Evolutionary conservation across 2,888 invertebrate genomes (phyloP).

Genomic region (Eueremaeus valkanovi): DNA sequence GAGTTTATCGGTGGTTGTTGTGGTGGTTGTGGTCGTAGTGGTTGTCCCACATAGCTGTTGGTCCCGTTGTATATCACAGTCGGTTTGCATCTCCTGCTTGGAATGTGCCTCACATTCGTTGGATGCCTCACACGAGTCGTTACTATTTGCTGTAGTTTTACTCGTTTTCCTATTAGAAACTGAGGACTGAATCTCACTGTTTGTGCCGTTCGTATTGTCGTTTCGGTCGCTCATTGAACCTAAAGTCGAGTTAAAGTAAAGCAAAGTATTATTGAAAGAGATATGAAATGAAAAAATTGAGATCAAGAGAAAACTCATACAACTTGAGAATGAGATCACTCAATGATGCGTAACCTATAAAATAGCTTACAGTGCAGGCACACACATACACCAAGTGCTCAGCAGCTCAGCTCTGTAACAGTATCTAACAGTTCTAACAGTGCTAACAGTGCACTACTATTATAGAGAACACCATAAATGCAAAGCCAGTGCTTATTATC

Average conservation of each 20-base stretch:
- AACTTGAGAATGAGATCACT: slow-evolving; percentile 35
- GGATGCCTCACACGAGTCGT: slow-evolving; percentile 7
- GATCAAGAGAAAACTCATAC: slow-evolving; percentile 25
- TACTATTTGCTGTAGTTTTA: slow-evolving; percentile 21
- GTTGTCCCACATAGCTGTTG: slow-evolving; percentile 22
- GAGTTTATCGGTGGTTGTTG: neutral
- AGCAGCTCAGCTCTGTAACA: neutral
- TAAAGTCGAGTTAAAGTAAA: too few relatives aligned
- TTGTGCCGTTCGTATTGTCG: slow-evolving; percentile 21
- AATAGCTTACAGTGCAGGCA: slow-evolving; percentile 29
- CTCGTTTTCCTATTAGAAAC: neutral
- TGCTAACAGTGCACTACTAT: slow-evolving; percentile 6
- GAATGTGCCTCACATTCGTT: slow-evolving; percentile 21
- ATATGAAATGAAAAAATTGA: slow-evolving; percentile 35
- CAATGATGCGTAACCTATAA: slow-evolving; percentile 37
- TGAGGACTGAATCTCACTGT: slow-evolving; percentile 4
- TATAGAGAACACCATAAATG: too few relatives aligned
- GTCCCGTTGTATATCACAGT: slow-evolving; percentile 37
- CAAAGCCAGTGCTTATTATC: neutral
- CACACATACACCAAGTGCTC: neutral
- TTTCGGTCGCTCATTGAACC: slow-evolving; percentile 35
- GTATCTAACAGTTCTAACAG: neutral
- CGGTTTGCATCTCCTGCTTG: slow-evolving; percentile 16
- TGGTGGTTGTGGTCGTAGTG: neutral
- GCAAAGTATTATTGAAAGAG: slow-evolving; percentile 24